A percentile compares a stretch with the other conserved stretches of the same genome.
phyloP scores from a whole-genome alignment of 2,888 invertebrate genomes.

The Pyrgus malvae region DNA sequence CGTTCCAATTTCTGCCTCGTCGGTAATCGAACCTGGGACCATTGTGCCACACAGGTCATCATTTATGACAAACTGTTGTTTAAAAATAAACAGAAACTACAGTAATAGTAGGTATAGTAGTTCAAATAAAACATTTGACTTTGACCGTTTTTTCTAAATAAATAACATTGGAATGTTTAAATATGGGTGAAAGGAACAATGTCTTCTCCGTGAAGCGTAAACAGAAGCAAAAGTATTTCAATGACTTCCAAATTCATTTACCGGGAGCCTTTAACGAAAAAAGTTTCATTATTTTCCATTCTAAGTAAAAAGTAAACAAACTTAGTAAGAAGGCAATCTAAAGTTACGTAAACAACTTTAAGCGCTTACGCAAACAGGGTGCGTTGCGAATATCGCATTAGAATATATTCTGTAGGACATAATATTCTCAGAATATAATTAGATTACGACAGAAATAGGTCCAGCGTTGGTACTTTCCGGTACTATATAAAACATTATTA shows the following conservation, averaged over 20 bases:
- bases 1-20: no score
- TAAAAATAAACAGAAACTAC: no score
- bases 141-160: constrained; percentile 9
- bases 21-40: no score
- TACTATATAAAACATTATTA: no score
- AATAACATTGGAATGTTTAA: neutral
- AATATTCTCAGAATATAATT: no score
- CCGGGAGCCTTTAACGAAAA: constrained; percentile 71
- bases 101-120: no score
- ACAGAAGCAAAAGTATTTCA: constrained; percentile 36
- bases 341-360: constrained; percentile 74
- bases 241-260: constrained; percentile 63
- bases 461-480: no score
- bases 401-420: no score
- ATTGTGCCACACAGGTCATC: no score
- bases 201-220: constrained; percentile 33
- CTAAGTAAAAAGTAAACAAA: constrained; percentile 74
- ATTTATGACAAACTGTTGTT: no score
- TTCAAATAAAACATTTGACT: no score
- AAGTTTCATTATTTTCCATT: constrained; percentile 71
- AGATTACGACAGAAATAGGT: no score
- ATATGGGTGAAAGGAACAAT: constrained; percentile 3
- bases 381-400: constrained; percentile 50
- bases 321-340: constrained; percentile 73
- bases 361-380: constrained; percentile 58